Evolutionary conservation across 2,888 invertebrate genomes (phyloP).

Genomic region (Troides oblongomaculatus): DNA sequence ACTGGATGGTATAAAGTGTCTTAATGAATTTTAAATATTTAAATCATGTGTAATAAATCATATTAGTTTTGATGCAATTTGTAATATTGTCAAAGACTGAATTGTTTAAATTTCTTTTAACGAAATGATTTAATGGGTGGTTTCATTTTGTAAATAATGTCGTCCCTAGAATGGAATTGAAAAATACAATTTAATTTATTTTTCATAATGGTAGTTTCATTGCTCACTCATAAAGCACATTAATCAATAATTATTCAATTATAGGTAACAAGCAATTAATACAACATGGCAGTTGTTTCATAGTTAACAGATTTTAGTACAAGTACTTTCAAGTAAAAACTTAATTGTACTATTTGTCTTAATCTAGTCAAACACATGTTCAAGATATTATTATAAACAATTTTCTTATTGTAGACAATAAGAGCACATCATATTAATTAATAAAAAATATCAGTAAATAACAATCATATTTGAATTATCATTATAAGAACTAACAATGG

Average conservation of each 20-base stretch:
- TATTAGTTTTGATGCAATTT: slow-evolving; percentile 46
- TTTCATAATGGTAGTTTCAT: slow-evolving; percentile 61
- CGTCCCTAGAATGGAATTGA: slow-evolving; percentile 60
- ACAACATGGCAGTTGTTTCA: slow-evolving; percentile 34
- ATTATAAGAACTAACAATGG: background rate
- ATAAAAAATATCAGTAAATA: slow-evolving; percentile 35
- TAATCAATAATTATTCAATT: slow-evolving; percentile 15
- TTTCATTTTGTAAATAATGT: slow-evolving; percentile 57
- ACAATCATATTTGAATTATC: slow-evolving; percentile 23
- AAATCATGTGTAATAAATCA: slow-evolving; percentile 13
- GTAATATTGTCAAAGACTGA: slow-evolving; percentile 70
- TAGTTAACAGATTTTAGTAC: background rate
- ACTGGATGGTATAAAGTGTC: slow-evolving; percentile 6
- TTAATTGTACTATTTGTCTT: too few relatives aligned
- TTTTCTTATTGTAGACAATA: too few relatives aligned
- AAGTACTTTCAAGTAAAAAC: too few relatives aligned
- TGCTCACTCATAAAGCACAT: slow-evolving; percentile 33
- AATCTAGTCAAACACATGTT: too few relatives aligned
- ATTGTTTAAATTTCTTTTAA: slow-evolving; percentile 61
- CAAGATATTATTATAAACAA: too few relatives aligned
- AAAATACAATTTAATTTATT: slow-evolving; percentile 72
- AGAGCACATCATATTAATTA: slow-evolving; percentile 25
- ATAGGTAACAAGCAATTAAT: slow-evolving; percentile 33
- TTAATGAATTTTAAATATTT: background rate
- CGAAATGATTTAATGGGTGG: slow-evolving; percentile 45